Conservation (phyloP, 2,888 invertebrate species). For the Tinea trinotella region DNA sequence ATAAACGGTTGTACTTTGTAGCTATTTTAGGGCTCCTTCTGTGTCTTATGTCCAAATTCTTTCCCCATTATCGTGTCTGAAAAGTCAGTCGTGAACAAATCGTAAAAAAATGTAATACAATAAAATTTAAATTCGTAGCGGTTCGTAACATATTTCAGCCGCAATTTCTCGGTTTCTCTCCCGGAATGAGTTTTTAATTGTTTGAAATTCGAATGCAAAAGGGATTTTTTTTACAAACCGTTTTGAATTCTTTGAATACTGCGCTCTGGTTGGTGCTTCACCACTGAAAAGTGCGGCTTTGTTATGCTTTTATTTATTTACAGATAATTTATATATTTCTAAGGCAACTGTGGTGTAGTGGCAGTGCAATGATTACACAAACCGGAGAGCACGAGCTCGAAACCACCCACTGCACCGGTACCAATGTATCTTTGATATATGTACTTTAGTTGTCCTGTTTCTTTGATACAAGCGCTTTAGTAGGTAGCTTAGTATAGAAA, state of each 20-base stretch:
- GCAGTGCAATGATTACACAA: too few relatives aligned
- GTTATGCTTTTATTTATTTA: conserved; percentile 20
- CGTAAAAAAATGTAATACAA: neutral
- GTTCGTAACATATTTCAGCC: conserved; percentile 16
- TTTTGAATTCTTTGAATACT: conserved; percentile 41
- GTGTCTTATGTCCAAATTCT: too few relatives aligned
- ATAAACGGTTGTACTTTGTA: too few relatives aligned
- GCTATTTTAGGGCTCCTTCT: too few relatives aligned
- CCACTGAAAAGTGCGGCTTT: conserved; percentile 26
- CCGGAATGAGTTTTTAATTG: conserved; percentile 51
- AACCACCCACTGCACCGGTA: too few relatives aligned
- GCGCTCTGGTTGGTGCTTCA: conserved; percentile 21
- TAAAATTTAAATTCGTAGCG: conserved; percentile 15
- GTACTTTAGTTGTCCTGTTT: neutral
- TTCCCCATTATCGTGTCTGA: too few relatives aligned
- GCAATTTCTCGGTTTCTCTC: conserved; percentile 27
- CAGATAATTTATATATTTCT: neutral
- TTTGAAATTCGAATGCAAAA: conserved; percentile 40
- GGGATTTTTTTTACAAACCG: conserved; percentile 33
- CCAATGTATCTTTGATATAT: too few relatives aligned
- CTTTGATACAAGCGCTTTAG: neutral
- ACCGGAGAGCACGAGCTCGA: too few relatives aligned
- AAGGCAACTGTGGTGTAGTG: too few relatives aligned
- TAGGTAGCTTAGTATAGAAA: too few relatives aligned
- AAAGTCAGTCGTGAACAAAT: too few relatives aligned